Conservation (phyloP, 2,888 invertebrate genomes). For the Brassicogethes aeneus region DNA sequence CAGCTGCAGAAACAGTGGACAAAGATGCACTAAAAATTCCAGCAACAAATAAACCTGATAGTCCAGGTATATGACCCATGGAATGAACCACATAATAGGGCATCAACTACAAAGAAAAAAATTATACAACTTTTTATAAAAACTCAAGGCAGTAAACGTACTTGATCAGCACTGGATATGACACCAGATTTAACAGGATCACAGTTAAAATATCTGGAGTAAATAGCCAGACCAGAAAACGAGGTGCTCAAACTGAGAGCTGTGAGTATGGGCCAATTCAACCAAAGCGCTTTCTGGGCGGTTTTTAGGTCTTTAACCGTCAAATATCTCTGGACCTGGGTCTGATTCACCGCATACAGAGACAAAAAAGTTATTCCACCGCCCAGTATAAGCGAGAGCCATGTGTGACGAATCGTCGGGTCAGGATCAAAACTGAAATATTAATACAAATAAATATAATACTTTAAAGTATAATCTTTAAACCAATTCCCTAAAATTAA, state of each 20-base stretch:
- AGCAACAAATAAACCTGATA: slow-evolving; percentile 84
- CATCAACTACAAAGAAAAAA: slow-evolving; percentile 51
- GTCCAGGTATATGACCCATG: slow-evolving; percentile 63
- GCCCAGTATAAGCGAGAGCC: slow-evolving; percentile 76
- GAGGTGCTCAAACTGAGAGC: slow-evolving; percentile 65
- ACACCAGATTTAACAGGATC: slow-evolving; percentile 61
- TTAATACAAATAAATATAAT: neutral
- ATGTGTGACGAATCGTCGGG: slow-evolving; percentile 74
- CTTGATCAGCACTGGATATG: slow-evolving; percentile 62
- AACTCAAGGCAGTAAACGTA: too few species aligned
- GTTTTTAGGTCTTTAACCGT: slow-evolving; percentile 61
- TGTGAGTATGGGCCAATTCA: slow-evolving; percentile 72
- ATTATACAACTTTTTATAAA: too few species aligned
- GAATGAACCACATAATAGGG: slow-evolving; percentile 69
- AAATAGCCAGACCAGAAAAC: slow-evolving; percentile 67
- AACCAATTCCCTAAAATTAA: neutral
- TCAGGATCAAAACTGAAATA: slow-evolving; percentile 60
- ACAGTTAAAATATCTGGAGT: slow-evolving; percentile 71
- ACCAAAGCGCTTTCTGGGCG: slow-evolving; percentile 67
- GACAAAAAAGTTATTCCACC: slow-evolving; percentile 72
- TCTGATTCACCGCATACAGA: slow-evolving; percentile 81
- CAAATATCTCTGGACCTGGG: slow-evolving; percentile 67
- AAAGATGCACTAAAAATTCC: slow-evolving; percentile 87
- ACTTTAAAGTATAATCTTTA: neutral
- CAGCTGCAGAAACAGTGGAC: slow-evolving; percentile 84